Conservation (phyloP, 1,140 invertebrate species). For the Pseudomyrmex pallidus region DNA sequence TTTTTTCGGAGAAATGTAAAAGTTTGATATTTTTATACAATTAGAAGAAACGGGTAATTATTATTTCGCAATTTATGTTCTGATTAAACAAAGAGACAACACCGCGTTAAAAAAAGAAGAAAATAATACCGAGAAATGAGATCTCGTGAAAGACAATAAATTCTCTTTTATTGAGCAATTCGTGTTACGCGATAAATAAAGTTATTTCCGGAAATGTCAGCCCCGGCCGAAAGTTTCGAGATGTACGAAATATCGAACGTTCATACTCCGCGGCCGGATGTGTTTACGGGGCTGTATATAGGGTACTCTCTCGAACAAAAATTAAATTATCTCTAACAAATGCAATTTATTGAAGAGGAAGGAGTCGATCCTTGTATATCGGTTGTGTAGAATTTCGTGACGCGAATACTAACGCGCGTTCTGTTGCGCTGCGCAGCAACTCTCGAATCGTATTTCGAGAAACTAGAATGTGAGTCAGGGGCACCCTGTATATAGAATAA, state of each 20-base stretch:
- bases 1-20: no score
- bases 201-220: conserved; percentile 44
- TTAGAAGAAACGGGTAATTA: no score
- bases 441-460: not conserved
- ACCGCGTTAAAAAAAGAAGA: not conserved
- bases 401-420: not conserved
- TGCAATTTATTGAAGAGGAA: not conserved
- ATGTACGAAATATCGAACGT: conserved; percentile 23
- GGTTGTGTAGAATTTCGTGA: not conserved
- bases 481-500: conserved; percentile 46
- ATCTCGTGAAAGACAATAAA: not conserved
- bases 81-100: no score
- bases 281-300: not conserved
- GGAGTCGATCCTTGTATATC: not conserved
- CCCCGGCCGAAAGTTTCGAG: conserved; percentile 16
- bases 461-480: not conserved
- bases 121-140: not conserved
- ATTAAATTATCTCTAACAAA: not conserved
- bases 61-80: no score
- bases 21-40: no score
- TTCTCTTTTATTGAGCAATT: conserved; percentile 6
- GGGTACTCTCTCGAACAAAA: not conserved
- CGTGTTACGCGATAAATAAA: conserved; percentile 36
- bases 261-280: not conserved
- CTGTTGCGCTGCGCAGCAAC: no score